Evolutionary conservation across 2,797 vertebrate genomes (phyloP).

Genomic region (Lycodopsis pacificus): DNA sequence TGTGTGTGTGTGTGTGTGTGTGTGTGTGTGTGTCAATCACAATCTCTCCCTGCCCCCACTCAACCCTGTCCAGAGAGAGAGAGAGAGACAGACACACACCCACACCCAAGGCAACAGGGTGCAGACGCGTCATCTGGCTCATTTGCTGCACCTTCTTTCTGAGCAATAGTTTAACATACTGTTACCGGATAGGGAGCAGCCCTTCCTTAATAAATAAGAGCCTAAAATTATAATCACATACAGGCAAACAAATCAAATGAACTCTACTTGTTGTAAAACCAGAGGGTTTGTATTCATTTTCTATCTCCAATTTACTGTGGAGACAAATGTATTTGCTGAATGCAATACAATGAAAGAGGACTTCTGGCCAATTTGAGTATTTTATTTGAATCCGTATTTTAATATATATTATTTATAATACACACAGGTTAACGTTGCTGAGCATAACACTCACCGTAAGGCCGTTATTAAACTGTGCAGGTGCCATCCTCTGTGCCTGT

Average conservation of each 20-base stretch:
- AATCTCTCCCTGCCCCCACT: conserved; percentile 69
- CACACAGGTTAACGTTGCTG: not conserved
- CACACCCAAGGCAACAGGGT: conserved; percentile 28
- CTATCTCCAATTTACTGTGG: not conserved
- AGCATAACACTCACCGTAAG: not conserved
- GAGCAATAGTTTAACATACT: not conserved
- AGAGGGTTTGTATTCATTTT: not conserved
- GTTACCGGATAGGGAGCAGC: conserved; percentile 11
- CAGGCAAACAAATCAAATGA: not conserved
- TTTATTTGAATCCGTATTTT: not conserved
- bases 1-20: too few relatives aligned
- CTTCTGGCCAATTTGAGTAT: not conserved
- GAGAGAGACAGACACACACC: too few relatives aligned
- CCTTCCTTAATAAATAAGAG: conserved; percentile 29
- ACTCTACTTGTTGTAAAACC: not conserved
- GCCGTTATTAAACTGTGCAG: not conserved
- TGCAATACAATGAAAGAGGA: not conserved
- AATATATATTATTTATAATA: not conserved
- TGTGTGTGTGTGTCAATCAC: conserved; percentile 59
- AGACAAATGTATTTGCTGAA: not conserved
- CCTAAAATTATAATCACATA: too few relatives aligned
- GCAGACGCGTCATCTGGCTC: conserved; percentile 55
- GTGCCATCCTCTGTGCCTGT: not conserved
- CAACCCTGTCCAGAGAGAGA: conserved; percentile 8
- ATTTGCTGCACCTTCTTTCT: conserved; percentile 44